These are phyloP conservation scores for Chloropsis cyanopogon DNA, from an alignment of 2,113 vertebrate genomes.

Conservation along the genomic window DNA sequence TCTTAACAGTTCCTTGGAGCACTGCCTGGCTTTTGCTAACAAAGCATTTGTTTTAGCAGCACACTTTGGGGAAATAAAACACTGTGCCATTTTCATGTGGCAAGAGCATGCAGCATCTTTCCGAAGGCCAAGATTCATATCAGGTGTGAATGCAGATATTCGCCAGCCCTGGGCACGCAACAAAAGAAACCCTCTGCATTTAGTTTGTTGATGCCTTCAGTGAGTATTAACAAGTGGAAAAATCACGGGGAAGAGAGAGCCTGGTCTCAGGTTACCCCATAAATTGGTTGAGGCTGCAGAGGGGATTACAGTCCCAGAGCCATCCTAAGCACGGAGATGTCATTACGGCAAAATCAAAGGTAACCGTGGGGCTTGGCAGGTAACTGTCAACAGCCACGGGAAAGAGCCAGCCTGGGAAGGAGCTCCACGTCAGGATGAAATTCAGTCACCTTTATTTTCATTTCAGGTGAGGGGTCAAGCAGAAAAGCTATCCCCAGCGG, in stretches of 20 bases:
- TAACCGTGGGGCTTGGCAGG: constrained; percentile 69
- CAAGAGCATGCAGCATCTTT: background rate
- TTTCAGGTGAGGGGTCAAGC: constrained; percentile 79
- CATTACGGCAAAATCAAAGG: constrained; percentile 79
- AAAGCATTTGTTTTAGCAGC: background rate
- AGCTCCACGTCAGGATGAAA: constrained; percentile 64
- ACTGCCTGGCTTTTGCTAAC: background rate
- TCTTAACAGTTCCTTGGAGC: background rate
- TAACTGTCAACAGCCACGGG: constrained; percentile 78
- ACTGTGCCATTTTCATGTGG: background rate
- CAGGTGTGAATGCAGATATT: background rate
- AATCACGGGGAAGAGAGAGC: constrained; percentile 32
- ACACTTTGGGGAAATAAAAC: background rate
- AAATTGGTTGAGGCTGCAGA: constrained; percentile 64
- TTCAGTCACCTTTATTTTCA: constrained; percentile 76
- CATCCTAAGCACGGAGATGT: constrained; percentile 65
- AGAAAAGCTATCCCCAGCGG: constrained; percentile 66
- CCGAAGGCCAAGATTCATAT: background rate
- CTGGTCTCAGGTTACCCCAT: constrained; percentile 71
- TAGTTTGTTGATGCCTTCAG: background rate
- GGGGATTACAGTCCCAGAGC: constrained; percentile 70
- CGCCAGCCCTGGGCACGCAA: background rate
- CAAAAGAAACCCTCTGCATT: constrained; percentile 15
- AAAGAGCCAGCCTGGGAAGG: constrained; percentile 56
- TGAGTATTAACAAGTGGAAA: constrained; percentile 58